Evolutionary conservation across 2,888 invertebrate genomes (phyloP), one percentile per base, ranked within the genome.

Genomic region (Apamea sordens): DNA sequence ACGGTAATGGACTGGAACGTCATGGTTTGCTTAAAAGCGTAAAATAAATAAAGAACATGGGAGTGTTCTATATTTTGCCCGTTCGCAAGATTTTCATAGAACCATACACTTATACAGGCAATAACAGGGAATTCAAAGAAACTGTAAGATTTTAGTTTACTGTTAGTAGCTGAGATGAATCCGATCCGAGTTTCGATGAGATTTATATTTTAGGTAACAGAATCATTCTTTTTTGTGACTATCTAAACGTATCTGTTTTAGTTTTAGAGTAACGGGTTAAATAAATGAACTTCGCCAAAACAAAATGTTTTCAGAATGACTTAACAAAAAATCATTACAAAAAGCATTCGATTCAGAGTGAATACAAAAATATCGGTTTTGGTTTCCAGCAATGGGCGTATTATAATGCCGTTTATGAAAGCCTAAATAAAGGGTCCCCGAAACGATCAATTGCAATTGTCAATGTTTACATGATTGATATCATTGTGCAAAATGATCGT

Each of bases 1-100:
- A 28, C 73, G 59, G 63, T 77, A 87, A 87, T 84, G 73, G 59
- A 73, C 64, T 65, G 64, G 68, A 86, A 70, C 86, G 74, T 63
- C 71, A 75, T 73, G 72, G 86, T 65, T 73, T 63, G 83, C 63
- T 77, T 72, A 85, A 70, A 76, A 81, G 64, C 82, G 65, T 73
- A 74, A 36, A 86, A 77, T 74, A 86, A 77, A 77, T 74, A 82
- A 81, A 71, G 73, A 61, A 67, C 80, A 56, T 36, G 36, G 36
- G 36, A 36, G 36, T 36, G 36, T 5, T 36, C 5, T 36, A 5
- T 36, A 36, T 36, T 36, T 36, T 36, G 36, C 10, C 24, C 65
- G 56, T 64, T 50, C 64, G 41, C n/a, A 44, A 67, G 59, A 36
- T 44, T 73, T 73, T 73, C 79, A 83, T 64, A 73, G 73, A 73